Percentiles rank a stretch among this genome's conserved stretches.
Evolutionary conservation across 2,797 vertebrate genomes (phyloP).

Genomic region (Phyllotis vaccarum): DNA sequence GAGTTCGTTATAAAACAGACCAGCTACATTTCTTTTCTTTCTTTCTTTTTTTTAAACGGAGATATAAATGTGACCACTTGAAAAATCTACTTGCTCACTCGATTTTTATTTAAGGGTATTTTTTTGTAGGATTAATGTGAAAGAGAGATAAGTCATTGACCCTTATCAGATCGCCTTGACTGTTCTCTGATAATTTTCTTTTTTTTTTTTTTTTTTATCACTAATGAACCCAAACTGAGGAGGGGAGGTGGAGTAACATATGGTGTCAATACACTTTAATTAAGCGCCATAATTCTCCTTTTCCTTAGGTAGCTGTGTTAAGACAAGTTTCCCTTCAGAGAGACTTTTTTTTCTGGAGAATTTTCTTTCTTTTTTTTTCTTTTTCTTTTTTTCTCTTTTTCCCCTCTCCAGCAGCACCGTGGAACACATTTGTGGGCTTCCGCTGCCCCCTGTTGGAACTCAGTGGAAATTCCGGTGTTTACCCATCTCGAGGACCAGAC

Average conservation of each 20-base stretch:
- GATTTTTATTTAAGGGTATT: slow-evolving; percentile 39
- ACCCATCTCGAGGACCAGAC: too few species aligned
- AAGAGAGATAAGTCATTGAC: slow-evolving; percentile 6
- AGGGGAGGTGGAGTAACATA: slow-evolving; percentile 88
- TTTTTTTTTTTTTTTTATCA: slow-evolving; percentile 83
- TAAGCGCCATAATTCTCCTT: slow-evolving; percentile 94
- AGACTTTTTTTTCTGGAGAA: slow-evolving; percentile 78
- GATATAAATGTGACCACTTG: neutral
- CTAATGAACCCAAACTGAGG: slow-evolving; percentile 87
- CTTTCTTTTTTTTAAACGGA: slow-evolving; percentile 36
- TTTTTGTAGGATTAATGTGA: slow-evolving; percentile 48
- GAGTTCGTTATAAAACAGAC: neutral
- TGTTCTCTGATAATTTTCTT: slow-evolving; percentile 58
- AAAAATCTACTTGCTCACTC: slow-evolving; percentile 50
- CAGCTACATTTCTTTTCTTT: neutral
- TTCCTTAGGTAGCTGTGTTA: slow-evolving; percentile 92
- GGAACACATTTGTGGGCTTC: slow-evolving; percentile 83
- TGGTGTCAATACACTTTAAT: slow-evolving; percentile 94
- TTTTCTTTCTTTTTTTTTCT: slow-evolving; percentile 69
- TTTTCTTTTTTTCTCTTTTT: slow-evolving; percentile 15
- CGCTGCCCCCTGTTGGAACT: slow-evolving; percentile 92
- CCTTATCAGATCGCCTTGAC: slow-evolving; percentile 59
- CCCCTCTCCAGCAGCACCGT: neutral
- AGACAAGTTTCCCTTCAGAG: slow-evolving; percentile 88
- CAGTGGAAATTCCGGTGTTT: neutral